A percentile compares a stretch with the other conserved stretches of the same genome.
phyloP scores from a whole-genome alignment of 1,140 invertebrate species.

The Panagrolaimus sp. region DNA sequence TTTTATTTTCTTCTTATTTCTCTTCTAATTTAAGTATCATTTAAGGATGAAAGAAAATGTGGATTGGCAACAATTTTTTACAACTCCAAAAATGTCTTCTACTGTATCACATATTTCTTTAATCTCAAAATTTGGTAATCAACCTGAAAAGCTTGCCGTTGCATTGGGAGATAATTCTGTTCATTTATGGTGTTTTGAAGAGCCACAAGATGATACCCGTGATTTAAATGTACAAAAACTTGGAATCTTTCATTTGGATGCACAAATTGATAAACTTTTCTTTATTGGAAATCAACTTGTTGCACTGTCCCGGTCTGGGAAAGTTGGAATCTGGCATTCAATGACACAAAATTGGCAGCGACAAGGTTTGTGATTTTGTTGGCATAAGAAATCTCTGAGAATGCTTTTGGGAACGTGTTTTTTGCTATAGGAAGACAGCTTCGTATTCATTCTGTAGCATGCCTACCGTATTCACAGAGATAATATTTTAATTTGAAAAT shows the following conservation, averaged over 20 bases:
- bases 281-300: conserved; percentile 95
- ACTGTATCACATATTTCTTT: conserved; percentile 85
- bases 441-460: no score
- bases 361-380: conserved; percentile 39
- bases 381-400: no score
- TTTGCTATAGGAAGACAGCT: no score
- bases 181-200: conserved; percentile 80
- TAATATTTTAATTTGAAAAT: no score
- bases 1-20: conserved; percentile 22
- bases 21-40: no score
- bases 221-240: conserved; percentile 67
- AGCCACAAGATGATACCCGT: conserved; percentile 67
- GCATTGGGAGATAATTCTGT: conserved; percentile 74
- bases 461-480: no score
- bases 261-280: conserved; percentile 86
- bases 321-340: conserved; percentile 95
- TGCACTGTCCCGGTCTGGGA: conserved; percentile 81
- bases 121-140: conserved; percentile 78
- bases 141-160: conserved; percentile 74
- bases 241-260: conserved; percentile 58
- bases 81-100: conserved; percentile 80
- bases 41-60: conserved; percentile 83
- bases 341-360: conserved; percentile 90
- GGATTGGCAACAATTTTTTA: conserved; percentile 90
- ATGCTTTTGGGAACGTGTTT: no score